Conservation (phyloP, 2,797 vertebrate species). For the Protonibea diacanthus region DNA sequence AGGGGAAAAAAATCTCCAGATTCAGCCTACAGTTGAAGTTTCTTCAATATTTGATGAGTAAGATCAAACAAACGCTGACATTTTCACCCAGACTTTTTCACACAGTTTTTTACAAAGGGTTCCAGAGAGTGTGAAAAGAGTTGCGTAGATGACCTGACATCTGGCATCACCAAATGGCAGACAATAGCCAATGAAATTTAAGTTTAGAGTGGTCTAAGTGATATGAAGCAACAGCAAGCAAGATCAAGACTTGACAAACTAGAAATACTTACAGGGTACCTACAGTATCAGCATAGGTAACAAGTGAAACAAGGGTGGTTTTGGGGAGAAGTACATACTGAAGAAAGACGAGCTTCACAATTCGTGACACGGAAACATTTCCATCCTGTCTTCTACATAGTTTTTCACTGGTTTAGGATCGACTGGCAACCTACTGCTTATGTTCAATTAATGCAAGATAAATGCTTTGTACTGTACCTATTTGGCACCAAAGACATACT, state of each 20-base stretch:
- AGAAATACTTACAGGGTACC: neutral
- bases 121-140: constrained; percentile 11
- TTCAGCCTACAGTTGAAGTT: constrained; percentile 9
- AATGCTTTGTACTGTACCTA: too few relatives aligned
- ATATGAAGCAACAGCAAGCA: neutral
- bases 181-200: neutral
- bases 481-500: neutral
- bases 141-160: constrained; percentile 6
- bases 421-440: too few relatives aligned
- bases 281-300: too few relatives aligned
- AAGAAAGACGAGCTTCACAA: too few relatives aligned
- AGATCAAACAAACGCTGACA: constrained; percentile 28
- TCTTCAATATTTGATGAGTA: constrained; percentile 37
- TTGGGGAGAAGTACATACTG: too few relatives aligned
- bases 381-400: too few relatives aligned
- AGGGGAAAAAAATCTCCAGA: neutral
- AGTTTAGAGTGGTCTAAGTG: neutral
- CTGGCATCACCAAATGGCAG: neutral
- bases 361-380: too few relatives aligned
- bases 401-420: too few relatives aligned
- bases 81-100: neutral
- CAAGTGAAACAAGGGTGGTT: neutral
- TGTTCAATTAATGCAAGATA: neutral
- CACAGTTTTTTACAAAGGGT: constrained; percentile 10
- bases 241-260: too few relatives aligned